These are phyloP conservation scores for Aphodius granarius DNA, from an alignment of 2,888 invertebrate species.

Conservation along the genomic window DNA sequence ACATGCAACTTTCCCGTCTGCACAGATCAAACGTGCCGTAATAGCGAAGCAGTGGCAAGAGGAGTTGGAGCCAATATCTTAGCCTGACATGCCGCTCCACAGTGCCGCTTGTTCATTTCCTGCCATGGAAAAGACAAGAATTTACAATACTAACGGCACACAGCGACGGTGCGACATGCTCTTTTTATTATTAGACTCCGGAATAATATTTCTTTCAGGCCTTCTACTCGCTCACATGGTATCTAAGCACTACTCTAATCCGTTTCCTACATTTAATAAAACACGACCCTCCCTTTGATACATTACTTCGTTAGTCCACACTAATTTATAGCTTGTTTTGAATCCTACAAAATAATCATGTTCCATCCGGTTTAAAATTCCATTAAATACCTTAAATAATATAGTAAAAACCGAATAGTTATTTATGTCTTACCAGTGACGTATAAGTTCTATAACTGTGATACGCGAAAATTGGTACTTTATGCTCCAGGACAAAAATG, in stretches of 20 bases:
- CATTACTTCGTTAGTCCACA: background rate
- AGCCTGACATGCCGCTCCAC: conserved; percentile 30
- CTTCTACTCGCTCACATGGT: background rate
- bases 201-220: conserved; percentile 24
- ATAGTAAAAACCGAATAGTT: too few relatives aligned
- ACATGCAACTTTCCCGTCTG: conserved; percentile 34
- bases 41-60: conserved; percentile 24
- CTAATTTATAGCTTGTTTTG: background rate
- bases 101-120: conserved; percentile 33
- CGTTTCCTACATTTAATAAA: background rate
- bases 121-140: conserved; percentile 31
- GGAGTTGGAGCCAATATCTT: conserved; percentile 34
- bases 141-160: conserved; percentile 27
- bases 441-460: too few relatives aligned
- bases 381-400: background rate
- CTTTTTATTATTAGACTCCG: conserved; percentile 25
- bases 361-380: background rate
- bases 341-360: background rate
- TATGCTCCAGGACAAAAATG: too few relatives aligned
- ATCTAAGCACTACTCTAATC: background rate
- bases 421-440: too few relatives aligned
- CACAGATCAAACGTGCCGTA: conserved; percentile 31
- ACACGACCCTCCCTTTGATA: background rate
- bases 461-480: too few relatives aligned
- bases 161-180: conserved; percentile 1